phyloP scores from a whole-genome alignment of 2,888 invertebrate species.

The Hypolimnas misippus region DNA sequence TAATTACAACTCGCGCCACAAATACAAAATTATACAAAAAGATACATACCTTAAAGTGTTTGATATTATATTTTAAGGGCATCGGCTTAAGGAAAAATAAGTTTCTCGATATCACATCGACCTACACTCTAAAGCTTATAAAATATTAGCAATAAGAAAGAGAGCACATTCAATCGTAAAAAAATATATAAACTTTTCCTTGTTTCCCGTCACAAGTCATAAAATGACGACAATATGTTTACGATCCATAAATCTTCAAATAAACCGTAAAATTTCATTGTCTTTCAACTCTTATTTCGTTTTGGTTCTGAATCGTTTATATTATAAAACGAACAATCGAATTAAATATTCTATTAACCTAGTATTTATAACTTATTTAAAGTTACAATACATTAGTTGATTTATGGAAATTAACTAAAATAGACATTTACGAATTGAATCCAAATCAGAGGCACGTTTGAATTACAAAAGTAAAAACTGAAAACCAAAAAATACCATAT shows the following conservation, averaged over 20 bases:
- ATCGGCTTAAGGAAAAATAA: background rate
- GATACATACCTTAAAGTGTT: no score
- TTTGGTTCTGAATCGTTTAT: conserved; percentile 33
- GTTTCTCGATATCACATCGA: background rate
- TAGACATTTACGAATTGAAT: no score
- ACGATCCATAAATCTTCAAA: conserved; percentile 70
- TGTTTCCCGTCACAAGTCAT: conserved; percentile 59
- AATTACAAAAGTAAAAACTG: no score
- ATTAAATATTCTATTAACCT: background rate
- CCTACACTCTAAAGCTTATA: conserved; percentile 39
- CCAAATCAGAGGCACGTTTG: no score
- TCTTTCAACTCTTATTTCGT: conserved; percentile 49
- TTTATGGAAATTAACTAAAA: no score
- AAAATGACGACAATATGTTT: conserved; percentile 68
- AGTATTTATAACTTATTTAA: no score
- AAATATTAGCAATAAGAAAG: conserved; percentile 42
- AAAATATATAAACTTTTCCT: conserved; percentile 51
- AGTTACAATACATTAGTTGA: no score
- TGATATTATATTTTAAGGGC: no score
- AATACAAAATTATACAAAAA: no score
- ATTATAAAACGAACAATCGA: conserved; percentile 25
- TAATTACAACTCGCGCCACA: no score
- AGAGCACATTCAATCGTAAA: conserved; percentile 46
- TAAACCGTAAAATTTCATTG: conserved; percentile 68
- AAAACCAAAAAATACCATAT: no score